phyloP scores from a whole-genome alignment of 2,888 invertebrate genomes.

The Idaea straminata region DNA sequence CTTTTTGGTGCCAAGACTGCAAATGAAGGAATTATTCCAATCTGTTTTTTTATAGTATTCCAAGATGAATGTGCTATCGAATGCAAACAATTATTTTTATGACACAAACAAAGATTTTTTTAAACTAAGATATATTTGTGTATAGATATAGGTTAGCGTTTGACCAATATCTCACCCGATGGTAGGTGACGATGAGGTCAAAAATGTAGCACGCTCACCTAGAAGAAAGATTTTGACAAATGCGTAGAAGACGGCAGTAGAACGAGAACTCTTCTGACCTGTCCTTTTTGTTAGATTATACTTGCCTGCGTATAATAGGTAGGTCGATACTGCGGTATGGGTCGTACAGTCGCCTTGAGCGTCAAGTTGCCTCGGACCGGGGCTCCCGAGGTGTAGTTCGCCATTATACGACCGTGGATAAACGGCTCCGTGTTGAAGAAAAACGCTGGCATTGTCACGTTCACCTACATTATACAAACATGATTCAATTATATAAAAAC shows the following conservation, averaged over 20 bases:
- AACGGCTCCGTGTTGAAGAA: slow-evolving; percentile 92
- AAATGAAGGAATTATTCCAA: no score
- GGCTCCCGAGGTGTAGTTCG: slow-evolving; percentile 97
- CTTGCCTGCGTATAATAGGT: slow-evolving; percentile 45
- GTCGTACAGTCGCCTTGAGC: slow-evolving; percentile 87
- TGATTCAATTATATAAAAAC: neutral
- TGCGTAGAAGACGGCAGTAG: no score
- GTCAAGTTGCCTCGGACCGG: slow-evolving; percentile 95
- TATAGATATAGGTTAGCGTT: neutral
- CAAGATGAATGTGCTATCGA: no score
- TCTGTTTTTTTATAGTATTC: no score
- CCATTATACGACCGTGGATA: slow-evolving; percentile 92
- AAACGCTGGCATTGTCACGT: slow-evolving; percentile 97
- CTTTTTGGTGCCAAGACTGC: no score
- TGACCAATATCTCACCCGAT: no score
- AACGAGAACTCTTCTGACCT: neutral
- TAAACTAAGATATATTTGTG: no score
- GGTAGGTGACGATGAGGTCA: no score
- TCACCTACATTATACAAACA: slow-evolving; percentile 79
- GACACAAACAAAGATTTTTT: no score
- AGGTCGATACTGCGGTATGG: slow-evolving; percentile 82
- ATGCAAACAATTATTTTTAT: no score
- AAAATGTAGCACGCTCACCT: no score
- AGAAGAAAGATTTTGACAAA: no score
- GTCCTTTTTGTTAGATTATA: neutral